These are phyloP conservation scores for Acanthiza pusilla DNA, from an alignment of 2,797 vertebrate genomes.

Conservation along the genomic window DNA sequence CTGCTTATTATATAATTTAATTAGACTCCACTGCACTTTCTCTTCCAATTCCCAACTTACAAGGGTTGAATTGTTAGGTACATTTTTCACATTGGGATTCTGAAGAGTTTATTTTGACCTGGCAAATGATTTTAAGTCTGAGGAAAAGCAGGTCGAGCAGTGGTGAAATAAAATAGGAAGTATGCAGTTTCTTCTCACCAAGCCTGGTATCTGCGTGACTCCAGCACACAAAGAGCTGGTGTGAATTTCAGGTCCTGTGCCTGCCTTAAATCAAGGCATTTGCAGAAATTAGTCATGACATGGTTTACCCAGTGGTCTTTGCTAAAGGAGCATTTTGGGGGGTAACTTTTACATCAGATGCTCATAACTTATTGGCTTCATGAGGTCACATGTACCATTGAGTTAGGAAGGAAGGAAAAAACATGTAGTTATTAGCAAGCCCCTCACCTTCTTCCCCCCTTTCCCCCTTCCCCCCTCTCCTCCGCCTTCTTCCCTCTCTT, in stretches of 20 bases:
- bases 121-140: conserved; percentile 87
- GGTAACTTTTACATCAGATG: conserved; percentile 66
- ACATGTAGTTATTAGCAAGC: conserved; percentile 44
- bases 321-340: conserved; percentile 74
- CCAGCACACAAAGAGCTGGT: conserved; percentile 87
- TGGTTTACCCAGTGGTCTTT: conserved; percentile 86
- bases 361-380: conserved; percentile 75
- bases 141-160: conserved; percentile 83
- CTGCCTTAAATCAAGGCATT: conserved; percentile 88
- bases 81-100: conserved; percentile 80
- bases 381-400: conserved; percentile 66
- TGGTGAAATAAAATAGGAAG: conserved; percentile 85
- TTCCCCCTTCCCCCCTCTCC: not conserved
- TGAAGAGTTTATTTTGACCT: conserved; percentile 87
- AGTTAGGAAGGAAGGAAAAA: conserved; percentile 72
- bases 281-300: conserved; percentile 89
- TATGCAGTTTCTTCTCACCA: conserved; percentile 78
- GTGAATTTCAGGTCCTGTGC: conserved; percentile 87
- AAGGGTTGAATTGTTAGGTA: conserved; percentile 76
- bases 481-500: not conserved
- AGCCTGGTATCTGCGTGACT: conserved; percentile 73
- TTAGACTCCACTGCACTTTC: conserved; percentile 76
- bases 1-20: conserved; percentile 75
- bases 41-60: conserved; percentile 72
- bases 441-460: not conserved